Conservation (phyloP, 1,140 invertebrate species). For the Glossosoma conforme region DNA sequence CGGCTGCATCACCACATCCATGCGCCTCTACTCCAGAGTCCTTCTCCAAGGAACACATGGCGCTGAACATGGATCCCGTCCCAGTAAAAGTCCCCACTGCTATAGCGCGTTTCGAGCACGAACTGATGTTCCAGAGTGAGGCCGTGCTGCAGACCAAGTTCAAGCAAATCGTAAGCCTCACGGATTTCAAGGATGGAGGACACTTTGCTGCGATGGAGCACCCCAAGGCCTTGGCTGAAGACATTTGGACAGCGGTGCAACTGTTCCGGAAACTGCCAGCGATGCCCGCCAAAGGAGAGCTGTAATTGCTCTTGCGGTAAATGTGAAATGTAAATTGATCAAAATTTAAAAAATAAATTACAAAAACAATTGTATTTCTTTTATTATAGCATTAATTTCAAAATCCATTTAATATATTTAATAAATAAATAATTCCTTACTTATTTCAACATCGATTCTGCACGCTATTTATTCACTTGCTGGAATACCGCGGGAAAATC, state of each 20-base stretch:
- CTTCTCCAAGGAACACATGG: conserved; percentile 36
- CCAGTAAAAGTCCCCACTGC: conserved; percentile 46
- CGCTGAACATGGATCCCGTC: conserved; percentile 34
- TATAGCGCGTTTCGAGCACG: conserved; percentile 56
- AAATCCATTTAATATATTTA: no score
- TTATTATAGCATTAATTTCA: no score
- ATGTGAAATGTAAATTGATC: no score
- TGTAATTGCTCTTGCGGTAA: no score
- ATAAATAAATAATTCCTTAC: no score
- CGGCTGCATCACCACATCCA: conserved; percentile 60
- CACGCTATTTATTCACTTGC: no score
- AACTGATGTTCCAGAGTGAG: conserved; percentile 49
- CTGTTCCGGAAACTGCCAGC: no score
- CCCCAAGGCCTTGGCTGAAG: conserved; percentile 58
- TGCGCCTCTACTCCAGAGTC: conserved; percentile 63
- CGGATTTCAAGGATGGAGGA: conserved; percentile 56
- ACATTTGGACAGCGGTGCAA: conserved; percentile 36
- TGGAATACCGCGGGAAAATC: no score
- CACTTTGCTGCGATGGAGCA: conserved; percentile 77
- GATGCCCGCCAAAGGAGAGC: no score
- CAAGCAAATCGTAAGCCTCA: conserved; percentile 54
- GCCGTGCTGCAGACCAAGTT: conserved; percentile 48
- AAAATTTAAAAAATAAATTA: no score
- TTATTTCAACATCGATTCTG: no score
- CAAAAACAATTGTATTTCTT: no score